These are phyloP conservation scores for Zaprionus inermis DNA, from an alignment of 1,140 invertebrate species.

Conservation along the genomic window DNA sequence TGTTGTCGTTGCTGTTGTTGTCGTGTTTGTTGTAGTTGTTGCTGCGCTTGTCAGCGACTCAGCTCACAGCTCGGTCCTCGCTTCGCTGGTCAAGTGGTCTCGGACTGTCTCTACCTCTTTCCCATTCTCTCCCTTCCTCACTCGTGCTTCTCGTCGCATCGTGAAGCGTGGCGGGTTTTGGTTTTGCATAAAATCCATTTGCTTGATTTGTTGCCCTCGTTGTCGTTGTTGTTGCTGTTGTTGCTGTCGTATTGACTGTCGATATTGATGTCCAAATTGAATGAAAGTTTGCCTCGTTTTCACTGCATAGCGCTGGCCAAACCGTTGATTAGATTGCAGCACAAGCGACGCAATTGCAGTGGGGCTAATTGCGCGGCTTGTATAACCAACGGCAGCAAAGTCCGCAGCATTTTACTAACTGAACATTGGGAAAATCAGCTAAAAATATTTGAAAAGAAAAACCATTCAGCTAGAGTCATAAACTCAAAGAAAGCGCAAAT, in stretches of 20 bases:
- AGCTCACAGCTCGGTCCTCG: constrained; percentile 12
- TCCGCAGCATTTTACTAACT: constrained; percentile 11
- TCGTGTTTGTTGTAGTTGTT: constrained; percentile 35
- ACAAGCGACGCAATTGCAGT: constrained; percentile 34
- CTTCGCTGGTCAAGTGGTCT: constrained; percentile 42
- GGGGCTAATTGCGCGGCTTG: constrained; percentile 65
- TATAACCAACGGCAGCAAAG: constrained; percentile 30
- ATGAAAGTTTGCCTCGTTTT: constrained; percentile 77
- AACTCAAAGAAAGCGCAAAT: not conserved
- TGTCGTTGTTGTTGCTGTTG: constrained; percentile 17
- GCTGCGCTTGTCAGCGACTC: constrained; percentile 54
- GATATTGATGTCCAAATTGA: constrained; percentile 54
- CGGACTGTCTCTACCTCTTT: constrained; percentile 29
- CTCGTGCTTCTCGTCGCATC: constrained; percentile 38
- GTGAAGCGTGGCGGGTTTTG: constrained; percentile 50
- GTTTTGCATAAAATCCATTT: constrained; percentile 61
- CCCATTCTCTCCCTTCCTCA: not conserved
- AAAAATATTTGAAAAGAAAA: not conserved
- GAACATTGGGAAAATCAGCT: not conserved
- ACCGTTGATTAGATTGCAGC: constrained; percentile 68
- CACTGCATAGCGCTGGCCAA: constrained; percentile 61
- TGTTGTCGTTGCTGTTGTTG: constrained; percentile 36
- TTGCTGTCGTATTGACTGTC: constrained; percentile 30
- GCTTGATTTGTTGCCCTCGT: constrained; percentile 34
- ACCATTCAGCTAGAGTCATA: not conserved